Evolutionary conservation across 1,140 invertebrate species (phyloP).

Genomic region (Musca domestica): DNA sequence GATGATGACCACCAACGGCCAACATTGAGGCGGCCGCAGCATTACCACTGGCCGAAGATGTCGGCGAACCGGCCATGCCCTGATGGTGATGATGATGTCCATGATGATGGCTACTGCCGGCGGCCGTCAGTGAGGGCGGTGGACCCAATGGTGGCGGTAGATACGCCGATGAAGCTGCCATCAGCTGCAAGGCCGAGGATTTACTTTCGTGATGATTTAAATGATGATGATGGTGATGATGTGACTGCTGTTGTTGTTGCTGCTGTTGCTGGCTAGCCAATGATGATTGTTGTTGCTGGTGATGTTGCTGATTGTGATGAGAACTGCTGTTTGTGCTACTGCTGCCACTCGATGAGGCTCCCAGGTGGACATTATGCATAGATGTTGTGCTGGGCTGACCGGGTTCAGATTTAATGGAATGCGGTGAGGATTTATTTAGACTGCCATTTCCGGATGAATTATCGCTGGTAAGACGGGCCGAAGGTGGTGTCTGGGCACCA

Average conservation of each 20-base stretch:
- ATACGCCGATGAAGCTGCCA: constrained; percentile 43
- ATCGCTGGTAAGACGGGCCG: constrained; percentile 45
- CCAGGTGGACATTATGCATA: constrained; percentile 47
- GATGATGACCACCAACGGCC: constrained; percentile 38
- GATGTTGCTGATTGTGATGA: constrained; percentile 40
- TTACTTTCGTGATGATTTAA: constrained; percentile 17
- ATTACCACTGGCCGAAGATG: constrained; percentile 33
- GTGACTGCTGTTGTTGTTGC: constrained; percentile 18
- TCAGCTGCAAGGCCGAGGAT: constrained; percentile 38
- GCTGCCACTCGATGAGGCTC: constrained; percentile 52
- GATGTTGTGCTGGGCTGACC: constrained; percentile 31
- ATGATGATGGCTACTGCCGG: constrained; percentile 36
- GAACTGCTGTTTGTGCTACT: constrained; percentile 47
- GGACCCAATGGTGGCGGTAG: constrained; percentile 47
- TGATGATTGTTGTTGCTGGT: neutral
- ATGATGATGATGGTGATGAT: constrained; percentile 2
- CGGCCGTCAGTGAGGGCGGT: constrained; percentile 35
- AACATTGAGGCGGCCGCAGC: constrained; percentile 42
- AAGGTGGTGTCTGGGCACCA: constrained; percentile 52
- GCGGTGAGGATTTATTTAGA: constrained; percentile 52
- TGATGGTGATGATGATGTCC: constrained; percentile 41
- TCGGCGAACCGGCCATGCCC: constrained; percentile 30
- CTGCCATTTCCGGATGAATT: constrained; percentile 43
- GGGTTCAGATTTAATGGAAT: constrained; percentile 50
- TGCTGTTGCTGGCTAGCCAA: neutral